Evolutionary conservation across 2,888 invertebrate genomes (phyloP).

Genomic region (Lasioglossum leucozonium): DNA sequence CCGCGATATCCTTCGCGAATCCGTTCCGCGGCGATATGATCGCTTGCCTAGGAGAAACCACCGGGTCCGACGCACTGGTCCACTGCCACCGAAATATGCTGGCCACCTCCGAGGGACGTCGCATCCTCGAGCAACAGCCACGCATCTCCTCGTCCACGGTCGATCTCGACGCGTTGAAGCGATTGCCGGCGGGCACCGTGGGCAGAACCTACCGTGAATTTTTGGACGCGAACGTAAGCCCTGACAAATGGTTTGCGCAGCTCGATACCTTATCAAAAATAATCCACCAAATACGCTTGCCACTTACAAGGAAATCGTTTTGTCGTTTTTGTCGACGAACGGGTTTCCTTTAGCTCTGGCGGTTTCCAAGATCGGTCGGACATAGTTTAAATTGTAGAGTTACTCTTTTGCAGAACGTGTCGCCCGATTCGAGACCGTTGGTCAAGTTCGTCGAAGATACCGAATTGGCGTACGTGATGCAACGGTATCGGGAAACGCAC

Average conservation of each 20-base stretch:
- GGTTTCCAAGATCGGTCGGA: no score
- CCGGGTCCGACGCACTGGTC: constrained; percentile 89
- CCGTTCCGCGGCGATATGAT: constrained; percentile 96
- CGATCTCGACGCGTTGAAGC: constrained; percentile 89
- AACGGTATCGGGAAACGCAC: constrained; percentile 98
- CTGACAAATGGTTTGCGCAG: background rate
- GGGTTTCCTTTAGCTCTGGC: no score
- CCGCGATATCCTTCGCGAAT: constrained; percentile 91
- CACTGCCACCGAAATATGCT: constrained; percentile 92
- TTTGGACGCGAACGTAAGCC: constrained; percentile 90
- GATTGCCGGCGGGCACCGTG: constrained; percentile 92
- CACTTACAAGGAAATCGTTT: no score
- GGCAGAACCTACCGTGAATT: constrained; percentile 95
- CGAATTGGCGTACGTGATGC: constrained; percentile 97
- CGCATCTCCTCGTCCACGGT: constrained; percentile 94
- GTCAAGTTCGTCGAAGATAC: constrained; percentile 96
- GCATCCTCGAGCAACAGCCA: constrained; percentile 92
- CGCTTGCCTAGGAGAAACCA: constrained; percentile 96
- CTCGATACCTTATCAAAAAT: background rate
- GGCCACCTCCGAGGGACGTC: constrained; percentile 90
- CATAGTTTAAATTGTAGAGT: background rate
- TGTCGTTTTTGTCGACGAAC: no score
- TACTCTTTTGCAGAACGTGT: constrained; percentile 88
- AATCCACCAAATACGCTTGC: no score
- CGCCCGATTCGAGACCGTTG: constrained; percentile 95